Evolutionary conservation across 1,140 invertebrate genomes (phyloP), one percentile per base, ranked within the genome.

Genomic region (Ceratina calcarata): DNA sequence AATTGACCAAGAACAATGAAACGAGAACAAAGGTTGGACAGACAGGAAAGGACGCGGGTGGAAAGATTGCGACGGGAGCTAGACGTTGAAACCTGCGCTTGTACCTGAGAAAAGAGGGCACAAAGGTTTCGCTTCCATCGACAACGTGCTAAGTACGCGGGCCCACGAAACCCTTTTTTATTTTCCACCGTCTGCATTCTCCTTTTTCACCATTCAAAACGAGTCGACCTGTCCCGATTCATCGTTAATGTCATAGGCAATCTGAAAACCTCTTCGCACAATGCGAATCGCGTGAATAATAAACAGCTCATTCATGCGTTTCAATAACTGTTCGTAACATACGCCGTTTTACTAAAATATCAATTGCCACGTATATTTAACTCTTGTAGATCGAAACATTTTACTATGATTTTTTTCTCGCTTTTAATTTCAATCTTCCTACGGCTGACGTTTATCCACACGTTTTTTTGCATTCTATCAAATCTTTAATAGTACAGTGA

Each of bases 1-100:
- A 81, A 86, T 78, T 77, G 81, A 64, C 53, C 69, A 60, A 37
- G 77, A 58, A 86, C 85, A 86, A 86, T 86, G 71, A 58, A 53
- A 51, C 66, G 62, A 13, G 84, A 81, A 86, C 84, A 86, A 86
- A 86, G 72, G 74, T 86, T 51, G 78, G 51, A 74, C 67, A 65
- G 55, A 51, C 53, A 66, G 64, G 62, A 78, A 77, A 62, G 67
- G 24, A 68, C 62, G 77, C 62, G 62, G 57, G 58, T 27, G n/a
- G 24, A 62, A 32, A 80, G 69, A 58, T 32, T 58, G 65, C 45
- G 27, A 58, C 61, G 71, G 20, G 49, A 27, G 65, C 62, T 82
- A 71, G 74, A 83, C 58, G 76, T 32, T 75, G 20, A 20, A 84
- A 78, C 77, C 3, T 45, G 75, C 74, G 53, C 27, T 61, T 60